Base-by-base conservation (phyloP, 2,797 vertebrate genomes). In the Pipistrellus pygmaeus region DNA sequence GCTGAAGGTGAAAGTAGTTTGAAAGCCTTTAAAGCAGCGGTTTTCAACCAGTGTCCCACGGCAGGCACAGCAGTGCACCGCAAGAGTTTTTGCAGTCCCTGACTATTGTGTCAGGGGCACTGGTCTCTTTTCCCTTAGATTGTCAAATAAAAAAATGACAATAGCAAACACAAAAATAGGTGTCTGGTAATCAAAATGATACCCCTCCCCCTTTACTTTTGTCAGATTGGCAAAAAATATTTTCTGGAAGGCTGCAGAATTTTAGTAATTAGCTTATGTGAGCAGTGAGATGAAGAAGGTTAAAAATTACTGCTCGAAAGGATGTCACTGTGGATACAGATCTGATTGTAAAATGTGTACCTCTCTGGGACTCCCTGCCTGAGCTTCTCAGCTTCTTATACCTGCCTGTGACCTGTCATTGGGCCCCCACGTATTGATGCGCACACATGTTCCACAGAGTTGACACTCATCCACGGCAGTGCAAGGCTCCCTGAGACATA, bases 381-480 rank as follows among this genome's bases (percentile, higher is more conserved):
- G 27, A 76, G 60, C 38, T 2, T 38, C 32, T 55, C 6, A 3
- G n/a, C 25, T 41, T 53, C 8, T 44, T 30, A 10, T 0, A 30
- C 21, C 46, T 69, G 44, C 48, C 53, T 32, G 11, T 44, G 38
- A 62, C 21, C 4, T 17, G 6, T 86, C 21, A 0, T 4, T 38
- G 81, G 6, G 1, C 8, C 18, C 77, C 8, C n/a, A 18, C 2
- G 25, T 46, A 12, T 1, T 25, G 71, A 46, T 5, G 32, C 6
- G 62, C 8, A 9, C 12, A 9, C 32, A 1, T 51, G 11, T 8
- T 6, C 8, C 15, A 2, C 10, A 1, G 7, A 14, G 27, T 4
- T 77, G 41, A 20, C 15, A 27, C 27, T 48, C 23, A 3, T 62
- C 14, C 12, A 6, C 0, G 13, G 66, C 9, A 25, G 0, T 48